These are phyloP conservation scores for Acyrthosiphon pisum DNA, from an alignment of 1,140 invertebrate genomes.

Conservation along the genomic window DNA sequence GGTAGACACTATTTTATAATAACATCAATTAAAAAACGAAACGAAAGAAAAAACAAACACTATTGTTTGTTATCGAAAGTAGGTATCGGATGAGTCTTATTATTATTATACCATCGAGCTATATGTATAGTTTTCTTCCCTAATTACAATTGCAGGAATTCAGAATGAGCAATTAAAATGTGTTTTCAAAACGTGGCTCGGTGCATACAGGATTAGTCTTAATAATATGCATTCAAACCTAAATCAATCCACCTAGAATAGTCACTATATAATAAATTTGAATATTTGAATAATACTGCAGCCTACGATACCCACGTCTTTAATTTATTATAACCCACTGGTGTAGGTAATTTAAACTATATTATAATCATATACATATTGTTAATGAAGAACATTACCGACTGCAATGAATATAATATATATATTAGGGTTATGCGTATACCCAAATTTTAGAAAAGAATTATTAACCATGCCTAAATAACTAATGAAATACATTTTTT, in stretches of 20 bases:
- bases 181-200: slow-evolving; percentile 10
- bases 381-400: not conserved
- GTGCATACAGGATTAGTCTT: slow-evolving; percentile 11
- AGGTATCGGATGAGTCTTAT: not conserved
- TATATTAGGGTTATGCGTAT: not conserved
- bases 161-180: slow-evolving; percentile 28
- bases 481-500: slow-evolving; percentile 1
- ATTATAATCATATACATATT: slow-evolving; percentile 27
- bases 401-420: not conserved
- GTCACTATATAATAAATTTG: not conserved
- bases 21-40: not conserved
- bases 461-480: not conserved
- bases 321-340: slow-evolving; percentile 25
- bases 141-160: slow-evolving; percentile 36
- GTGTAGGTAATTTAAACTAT: slow-evolving; percentile 15
- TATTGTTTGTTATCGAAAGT: not conserved
- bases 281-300: slow-evolving; percentile 32
- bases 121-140: not conserved
- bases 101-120: not conserved
- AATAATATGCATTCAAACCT: not conserved
- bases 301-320: not conserved
- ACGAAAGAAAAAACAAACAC: not conserved
- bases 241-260: not conserved
- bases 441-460: not conserved
- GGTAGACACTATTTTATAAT: not conserved